Percentiles rank a stretch among this genome's conserved stretches.
Conservation (phyloP, 1,140 invertebrate genomes). For the Drosophila ficusphila region DNA sequence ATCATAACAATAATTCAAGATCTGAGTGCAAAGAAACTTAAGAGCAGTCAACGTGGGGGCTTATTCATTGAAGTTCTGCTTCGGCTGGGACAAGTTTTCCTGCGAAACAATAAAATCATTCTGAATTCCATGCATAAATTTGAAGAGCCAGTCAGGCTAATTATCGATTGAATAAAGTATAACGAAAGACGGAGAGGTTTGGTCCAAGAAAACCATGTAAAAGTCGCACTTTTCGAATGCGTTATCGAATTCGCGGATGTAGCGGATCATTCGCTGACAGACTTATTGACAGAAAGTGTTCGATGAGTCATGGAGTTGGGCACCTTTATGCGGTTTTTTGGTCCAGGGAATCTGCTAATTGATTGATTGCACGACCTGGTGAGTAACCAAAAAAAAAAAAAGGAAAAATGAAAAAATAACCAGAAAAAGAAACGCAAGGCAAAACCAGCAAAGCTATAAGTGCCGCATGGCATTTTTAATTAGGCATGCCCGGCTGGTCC, state of each 20-base stretch:
- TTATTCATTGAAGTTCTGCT: conserved; percentile 39
- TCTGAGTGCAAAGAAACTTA: conserved; percentile 50
- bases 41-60: conserved; percentile 42
- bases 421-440: background rate
- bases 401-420: background rate
- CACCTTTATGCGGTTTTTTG: conserved; percentile 49
- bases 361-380: conserved; percentile 71
- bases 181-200: conserved; percentile 32
- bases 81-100: conserved; percentile 42
- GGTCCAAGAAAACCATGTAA: background rate
- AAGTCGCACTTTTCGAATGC: conserved; percentile 1
- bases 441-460: conserved; percentile 31
- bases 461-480: conserved; percentile 69
- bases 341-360: conserved; percentile 64
- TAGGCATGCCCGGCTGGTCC: conserved; percentile 60
- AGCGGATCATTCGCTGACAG: conserved; percentile 50
- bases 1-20: conserved; percentile 81
- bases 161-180: conserved; percentile 74
- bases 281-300: conserved; percentile 71
- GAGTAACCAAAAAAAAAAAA: conserved; percentile 52
- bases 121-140: conserved; percentile 77
- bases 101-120: conserved; percentile 79
- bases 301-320: conserved; percentile 52
- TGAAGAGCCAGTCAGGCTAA: conserved; percentile 49
- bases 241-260: conserved; percentile 58